Percentiles rank a stretch among this genome's conserved stretches.
Conservation (phyloP, 2,888 invertebrate species). For the Callyntrura guangdongensis region DNA sequence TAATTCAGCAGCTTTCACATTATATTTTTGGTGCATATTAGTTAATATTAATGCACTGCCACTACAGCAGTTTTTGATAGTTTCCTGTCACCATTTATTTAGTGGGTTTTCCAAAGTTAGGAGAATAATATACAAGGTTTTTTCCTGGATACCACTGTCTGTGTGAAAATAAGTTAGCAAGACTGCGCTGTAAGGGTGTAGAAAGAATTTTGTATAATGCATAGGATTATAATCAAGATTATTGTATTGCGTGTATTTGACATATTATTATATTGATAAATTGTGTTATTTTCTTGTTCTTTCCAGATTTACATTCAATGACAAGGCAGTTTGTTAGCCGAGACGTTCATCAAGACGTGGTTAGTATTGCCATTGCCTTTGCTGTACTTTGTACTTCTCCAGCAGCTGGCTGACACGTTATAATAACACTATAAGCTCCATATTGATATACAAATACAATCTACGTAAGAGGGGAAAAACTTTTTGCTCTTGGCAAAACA, state of each 20-base stretch:
- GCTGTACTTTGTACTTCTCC: conserved; percentile 40
- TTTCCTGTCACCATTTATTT: conserved; percentile 50
- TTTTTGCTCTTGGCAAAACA: not conserved
- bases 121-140: not conserved
- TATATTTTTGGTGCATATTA: no score
- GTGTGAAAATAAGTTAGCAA: no score
- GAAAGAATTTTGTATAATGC: no score
- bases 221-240: no score
- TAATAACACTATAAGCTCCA: not conserved
- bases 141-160: not conserved
- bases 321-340: conserved; percentile 66
- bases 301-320: conserved; percentile 70
- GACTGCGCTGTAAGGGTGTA: no score
- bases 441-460: not conserved
- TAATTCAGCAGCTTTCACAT: no score
- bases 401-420: conserved; percentile 2
- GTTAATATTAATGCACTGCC: not conserved
- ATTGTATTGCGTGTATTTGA: not conserved
- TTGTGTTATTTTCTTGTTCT: conserved; percentile 40
- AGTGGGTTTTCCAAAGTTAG: not conserved
- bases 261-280: not conserved
- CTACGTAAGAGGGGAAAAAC: not conserved
- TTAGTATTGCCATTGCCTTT: not conserved
- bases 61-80: not conserved
- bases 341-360: conserved; percentile 36